Evolutionary conservation across 2,888 invertebrate genomes (phyloP).

Genomic region (Parelbella ahira): DNA sequence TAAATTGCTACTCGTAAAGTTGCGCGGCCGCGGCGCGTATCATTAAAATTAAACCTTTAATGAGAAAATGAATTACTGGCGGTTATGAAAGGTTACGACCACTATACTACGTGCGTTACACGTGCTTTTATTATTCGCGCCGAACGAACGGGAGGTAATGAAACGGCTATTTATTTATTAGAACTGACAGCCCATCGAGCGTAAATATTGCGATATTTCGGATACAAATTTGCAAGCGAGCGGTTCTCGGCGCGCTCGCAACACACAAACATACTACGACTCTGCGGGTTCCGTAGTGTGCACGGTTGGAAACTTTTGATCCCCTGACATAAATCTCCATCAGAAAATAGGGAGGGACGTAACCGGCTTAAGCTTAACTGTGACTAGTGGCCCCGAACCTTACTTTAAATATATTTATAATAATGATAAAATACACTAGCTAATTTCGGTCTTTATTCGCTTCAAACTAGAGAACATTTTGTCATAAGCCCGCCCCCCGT

Average conservation of each 20-base stretch:
- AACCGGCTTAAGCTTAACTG: conserved; percentile 80
- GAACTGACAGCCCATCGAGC: conserved; percentile 52
- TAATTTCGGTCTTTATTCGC: conserved; percentile 71
- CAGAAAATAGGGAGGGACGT: conserved; percentile 78
- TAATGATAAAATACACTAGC: conserved; percentile 76
- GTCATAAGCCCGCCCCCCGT: conserved; percentile 50
- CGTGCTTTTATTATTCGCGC: conserved; percentile 53
- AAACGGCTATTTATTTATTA: conserved; percentile 44
- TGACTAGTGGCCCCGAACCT: conserved; percentile 72
- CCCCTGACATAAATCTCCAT: conserved; percentile 80
- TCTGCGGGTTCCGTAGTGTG: conserved; percentile 44
- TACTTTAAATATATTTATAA: conserved; percentile 77
- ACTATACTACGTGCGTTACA: conserved; percentile 36
- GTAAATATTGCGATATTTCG: conserved; percentile 50
- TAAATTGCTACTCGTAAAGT: conserved; percentile 52
- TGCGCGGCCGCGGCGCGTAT: conserved; percentile 40
- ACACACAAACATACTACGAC: conserved; percentile 39
- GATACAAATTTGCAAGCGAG: conserved; percentile 39
- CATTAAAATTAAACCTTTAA: conserved; percentile 65
- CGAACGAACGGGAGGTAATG: conserved; percentile 39
- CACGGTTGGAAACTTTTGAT: conserved; percentile 76
- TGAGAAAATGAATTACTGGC: conserved; percentile 58
- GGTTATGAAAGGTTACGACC: conserved; percentile 52
- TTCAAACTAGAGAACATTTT: conserved; percentile 61
- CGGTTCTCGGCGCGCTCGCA: conserved; percentile 34